Evolutionary conservation across 2,888 invertebrate genomes (phyloP).

Genomic region (Lissocephala sabroskyi): DNA sequence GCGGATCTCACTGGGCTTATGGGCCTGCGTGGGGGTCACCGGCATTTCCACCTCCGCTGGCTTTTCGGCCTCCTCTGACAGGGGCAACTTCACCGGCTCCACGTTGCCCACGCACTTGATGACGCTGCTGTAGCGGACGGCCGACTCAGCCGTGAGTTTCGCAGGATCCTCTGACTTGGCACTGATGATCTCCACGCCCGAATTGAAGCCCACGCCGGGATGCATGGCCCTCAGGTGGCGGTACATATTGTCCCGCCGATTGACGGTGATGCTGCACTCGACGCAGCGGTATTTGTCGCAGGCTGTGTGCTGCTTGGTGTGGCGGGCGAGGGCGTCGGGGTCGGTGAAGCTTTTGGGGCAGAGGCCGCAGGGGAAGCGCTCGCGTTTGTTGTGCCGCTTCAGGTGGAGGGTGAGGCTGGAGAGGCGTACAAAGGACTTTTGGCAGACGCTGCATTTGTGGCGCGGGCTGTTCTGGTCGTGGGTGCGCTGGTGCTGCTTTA

Average conservation of each 20-base stretch:
- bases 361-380: constrained; percentile 77
- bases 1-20: constrained; percentile 25
- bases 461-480: constrained; percentile 48
- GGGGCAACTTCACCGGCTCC: constrained; percentile 41
- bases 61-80: too few relatives aligned
- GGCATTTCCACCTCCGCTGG: constrained; percentile 6
- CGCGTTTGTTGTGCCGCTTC: constrained; percentile 74
- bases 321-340: constrained; percentile 80
- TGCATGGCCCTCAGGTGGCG: constrained; percentile 85
- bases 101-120: constrained; percentile 70
- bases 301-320: constrained; percentile 72
- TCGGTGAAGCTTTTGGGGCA: constrained; percentile 81
- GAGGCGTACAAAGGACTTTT: constrained; percentile 76
- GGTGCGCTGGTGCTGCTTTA: constrained; percentile 76
- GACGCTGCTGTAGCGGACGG: constrained; percentile 59
- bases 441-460: constrained; percentile 76
- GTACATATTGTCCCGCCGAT: constrained; percentile 84
- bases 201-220: constrained; percentile 71
- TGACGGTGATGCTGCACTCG: constrained; percentile 80
- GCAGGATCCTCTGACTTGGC: not conserved
- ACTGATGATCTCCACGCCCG: constrained; percentile 36
- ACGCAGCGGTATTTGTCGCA: constrained; percentile 78
- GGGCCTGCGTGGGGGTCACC: constrained; percentile 1
- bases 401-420: constrained; percentile 76
- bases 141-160: constrained; percentile 13